Evolutionary conservation across 2,888 invertebrate species (phyloP).

Genomic region (Matsumyia berberina): DNA sequence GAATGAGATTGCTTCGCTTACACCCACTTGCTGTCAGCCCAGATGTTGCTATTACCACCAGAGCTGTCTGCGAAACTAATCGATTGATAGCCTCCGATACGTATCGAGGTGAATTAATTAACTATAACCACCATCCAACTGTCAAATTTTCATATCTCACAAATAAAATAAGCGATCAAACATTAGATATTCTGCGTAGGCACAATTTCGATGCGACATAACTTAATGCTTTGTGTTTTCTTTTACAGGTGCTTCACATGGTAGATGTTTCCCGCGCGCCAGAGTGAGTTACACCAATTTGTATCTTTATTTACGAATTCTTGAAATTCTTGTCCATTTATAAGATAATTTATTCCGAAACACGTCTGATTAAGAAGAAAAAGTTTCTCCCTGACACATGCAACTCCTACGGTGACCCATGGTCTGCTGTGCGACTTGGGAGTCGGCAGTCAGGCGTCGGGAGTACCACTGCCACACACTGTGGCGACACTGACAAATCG

Average conservation of each 20-base stretch:
- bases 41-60: conserved; percentile 6
- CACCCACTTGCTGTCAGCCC: conserved; percentile 26
- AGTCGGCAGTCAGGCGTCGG: too few relatives aligned
- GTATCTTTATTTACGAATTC: conserved; percentile 55
- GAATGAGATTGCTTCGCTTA: conserved; percentile 6
- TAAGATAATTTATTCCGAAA: conserved; percentile 69
- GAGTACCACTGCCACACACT: conserved; percentile 47
- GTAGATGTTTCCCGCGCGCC: conserved; percentile 69
- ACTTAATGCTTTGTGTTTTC: conserved; percentile 33
- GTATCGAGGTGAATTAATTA: conserved; percentile 55
- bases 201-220: conserved; percentile 28
- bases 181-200: conserved; percentile 64
- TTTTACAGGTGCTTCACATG: conserved; percentile 69
- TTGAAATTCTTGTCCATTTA: conserved; percentile 53
- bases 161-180: conserved; percentile 3
- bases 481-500: conserved; percentile 71
- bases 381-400: conserved; percentile 53
- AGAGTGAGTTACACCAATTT: conserved; percentile 70
- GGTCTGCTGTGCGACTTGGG: too few relatives aligned
- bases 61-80: conserved; percentile 24
- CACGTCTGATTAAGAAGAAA: conserved; percentile 53
- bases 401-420: not conserved
- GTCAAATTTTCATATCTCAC: conserved; percentile 44
- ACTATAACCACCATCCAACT: conserved; percentile 26
- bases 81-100: conserved; percentile 6